Evolutionary conservation across 2,113 vertebrate genomes (phyloP).

Genomic region (Hypomesus transpacificus): DNA sequence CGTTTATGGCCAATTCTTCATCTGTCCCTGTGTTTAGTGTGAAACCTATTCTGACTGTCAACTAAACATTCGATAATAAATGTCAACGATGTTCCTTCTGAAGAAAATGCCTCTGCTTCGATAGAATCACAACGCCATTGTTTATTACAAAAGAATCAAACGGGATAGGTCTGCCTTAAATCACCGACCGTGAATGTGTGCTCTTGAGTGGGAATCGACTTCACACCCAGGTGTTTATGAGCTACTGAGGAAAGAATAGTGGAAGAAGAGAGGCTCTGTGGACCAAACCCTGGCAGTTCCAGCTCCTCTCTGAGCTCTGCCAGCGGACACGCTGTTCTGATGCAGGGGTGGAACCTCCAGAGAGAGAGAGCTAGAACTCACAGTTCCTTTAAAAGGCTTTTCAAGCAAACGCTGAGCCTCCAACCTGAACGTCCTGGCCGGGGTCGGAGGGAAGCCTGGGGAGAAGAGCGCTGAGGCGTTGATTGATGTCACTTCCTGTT

Average conservation of each 20-base stretch:
- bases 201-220: slow-evolving; percentile 16
- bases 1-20: slow-evolving; percentile 4
- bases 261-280: slow-evolving; percentile 12
- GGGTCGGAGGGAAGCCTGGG: slow-evolving; percentile 31
- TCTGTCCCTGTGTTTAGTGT: not conserved
- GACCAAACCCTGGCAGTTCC: slow-evolving; percentile 17
- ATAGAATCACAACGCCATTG: not conserved
- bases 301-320: not conserved
- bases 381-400: slow-evolving; percentile 13
- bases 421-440: slow-evolving; percentile 46
- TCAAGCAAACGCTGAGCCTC: slow-evolving; percentile 4
- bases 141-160: not conserved
- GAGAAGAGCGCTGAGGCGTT: slow-evolving; percentile 24
- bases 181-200: slow-evolving; percentile 48
- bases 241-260: slow-evolving; percentile 28
- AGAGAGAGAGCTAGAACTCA: slow-evolving; percentile 29
- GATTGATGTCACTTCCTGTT: slow-evolving; percentile 53
- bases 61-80: not conserved
- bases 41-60: not conserved
- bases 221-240: slow-evolving; percentile 42
- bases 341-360: slow-evolving; percentile 21
- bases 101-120: not conserved
- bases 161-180: not conserved
- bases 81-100: not conserved
- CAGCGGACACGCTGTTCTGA: slow-evolving; percentile 8